phyloP scores from a whole-genome alignment of 2,797 vertebrate species.

The Alfaro cultratus region DNA sequence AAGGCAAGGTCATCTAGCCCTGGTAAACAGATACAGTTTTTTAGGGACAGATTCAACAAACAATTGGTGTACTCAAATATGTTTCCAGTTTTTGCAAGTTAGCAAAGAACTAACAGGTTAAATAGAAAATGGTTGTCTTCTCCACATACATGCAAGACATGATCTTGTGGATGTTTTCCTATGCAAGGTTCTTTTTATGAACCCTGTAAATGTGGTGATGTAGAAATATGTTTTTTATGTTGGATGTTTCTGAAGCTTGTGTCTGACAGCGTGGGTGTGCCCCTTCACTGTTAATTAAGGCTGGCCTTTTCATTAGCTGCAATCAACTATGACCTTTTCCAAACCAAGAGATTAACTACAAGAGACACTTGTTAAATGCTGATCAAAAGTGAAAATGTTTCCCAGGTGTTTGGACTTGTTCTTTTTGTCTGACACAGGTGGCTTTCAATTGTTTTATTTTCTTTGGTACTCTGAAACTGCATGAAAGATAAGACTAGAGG shows the following conservation, averaged over 20 bases:
- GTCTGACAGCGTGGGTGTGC: neutral
- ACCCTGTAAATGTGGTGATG: neutral
- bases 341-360: neutral
- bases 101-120: neutral
- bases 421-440: neutral
- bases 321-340: constrained; percentile 11
- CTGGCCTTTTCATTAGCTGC: constrained; percentile 26
- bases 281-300: constrained; percentile 4
- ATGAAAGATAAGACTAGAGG: neutral
- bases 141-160: neutral
- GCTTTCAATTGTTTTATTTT: neutral
- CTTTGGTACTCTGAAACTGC: neutral
- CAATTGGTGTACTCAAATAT: neutral
- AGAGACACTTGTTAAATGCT: constrained; percentile 5
- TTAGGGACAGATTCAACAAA: neutral
- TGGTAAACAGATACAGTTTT: neutral
- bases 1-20: neutral
- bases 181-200: neutral
- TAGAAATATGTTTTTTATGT: neutral
- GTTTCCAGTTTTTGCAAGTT: neutral
- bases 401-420: neutral
- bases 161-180: neutral
- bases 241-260: constrained; percentile 2
- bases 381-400: constrained; percentile 2
- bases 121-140: neutral